Evolutionary conservation across 2,888 invertebrate species (phyloP).

Genomic region (Salticus scenicus): DNA sequence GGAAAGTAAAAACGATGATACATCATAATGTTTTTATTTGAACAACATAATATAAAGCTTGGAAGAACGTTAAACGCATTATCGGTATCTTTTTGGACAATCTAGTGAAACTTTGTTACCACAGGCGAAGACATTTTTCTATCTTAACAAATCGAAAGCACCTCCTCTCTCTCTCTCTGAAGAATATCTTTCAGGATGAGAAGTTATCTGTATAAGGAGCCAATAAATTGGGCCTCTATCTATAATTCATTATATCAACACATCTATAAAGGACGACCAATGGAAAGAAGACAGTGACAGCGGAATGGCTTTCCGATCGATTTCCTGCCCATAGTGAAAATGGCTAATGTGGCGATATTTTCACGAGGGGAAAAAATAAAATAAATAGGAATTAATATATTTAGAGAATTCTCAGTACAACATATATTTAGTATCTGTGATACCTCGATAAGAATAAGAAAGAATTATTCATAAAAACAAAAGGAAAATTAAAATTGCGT

Average conservation of each 20-base stretch:
- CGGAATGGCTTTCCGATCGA: background rate
- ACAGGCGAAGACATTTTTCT: slow-evolving; percentile 9
- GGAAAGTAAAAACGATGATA: slow-evolving; percentile 31
- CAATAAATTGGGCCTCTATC: slow-evolving; percentile 9
- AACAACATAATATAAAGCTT: background rate
- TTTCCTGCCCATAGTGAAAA: background rate
- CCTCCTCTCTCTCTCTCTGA: background rate
- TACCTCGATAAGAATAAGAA: no score
- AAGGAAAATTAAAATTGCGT: no score
- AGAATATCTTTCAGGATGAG: background rate
- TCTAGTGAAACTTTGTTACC: background rate
- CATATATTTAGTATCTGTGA: no score
- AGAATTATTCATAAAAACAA: no score
- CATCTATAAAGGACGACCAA: slow-evolving; percentile 6
- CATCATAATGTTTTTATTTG: slow-evolving; percentile 12
- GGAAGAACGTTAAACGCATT: slow-evolving; percentile 43
- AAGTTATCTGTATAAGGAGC: slow-evolving; percentile 6
- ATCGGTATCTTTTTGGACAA: slow-evolving; percentile 13
- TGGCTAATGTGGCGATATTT: background rate
- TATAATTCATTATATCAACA: slow-evolving; percentile 19
- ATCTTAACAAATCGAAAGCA: background rate
- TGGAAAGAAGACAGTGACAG: background rate
- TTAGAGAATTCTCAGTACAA: no score
- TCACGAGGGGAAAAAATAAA: no score
- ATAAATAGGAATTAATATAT: no score